These are phyloP conservation scores for Trichogramma dendrolimi DNA, from an alignment of 2,888 invertebrate species.

Conservation along the genomic window DNA sequence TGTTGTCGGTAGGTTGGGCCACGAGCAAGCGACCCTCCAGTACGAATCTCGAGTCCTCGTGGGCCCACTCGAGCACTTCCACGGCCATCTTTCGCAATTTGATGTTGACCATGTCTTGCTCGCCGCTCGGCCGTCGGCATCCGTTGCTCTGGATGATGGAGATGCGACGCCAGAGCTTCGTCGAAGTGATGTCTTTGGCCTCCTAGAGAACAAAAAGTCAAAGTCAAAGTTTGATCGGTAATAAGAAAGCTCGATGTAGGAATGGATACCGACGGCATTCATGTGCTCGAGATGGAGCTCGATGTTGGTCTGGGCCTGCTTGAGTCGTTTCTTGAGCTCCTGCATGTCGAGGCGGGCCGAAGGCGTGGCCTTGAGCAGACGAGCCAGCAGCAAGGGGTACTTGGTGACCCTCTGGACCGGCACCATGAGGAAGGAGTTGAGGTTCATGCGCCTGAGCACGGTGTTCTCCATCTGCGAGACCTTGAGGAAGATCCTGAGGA, in stretches of 20 bases:
- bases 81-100: constrained; percentile 89
- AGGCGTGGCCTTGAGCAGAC: constrained; percentile 87
- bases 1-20: constrained; percentile 86
- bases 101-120: constrained; percentile 84
- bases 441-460: constrained; percentile 86
- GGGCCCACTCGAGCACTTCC: constrained; percentile 90
- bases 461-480: constrained; percentile 97
- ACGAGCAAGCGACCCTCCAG: constrained; percentile 84
- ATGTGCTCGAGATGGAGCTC: constrained; percentile 91
- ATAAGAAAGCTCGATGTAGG: not conserved
- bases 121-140: constrained; percentile 67
- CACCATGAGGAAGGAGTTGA: constrained; percentile 97
- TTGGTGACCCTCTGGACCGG: constrained; percentile 96
- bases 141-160: constrained; percentile 68
- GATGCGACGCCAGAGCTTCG: constrained; percentile 83
- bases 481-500: constrained; percentile 86
- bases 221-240: constrained; percentile 1
- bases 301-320: constrained; percentile 86
- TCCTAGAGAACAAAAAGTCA: constrained; percentile 53
- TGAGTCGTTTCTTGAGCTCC: constrained; percentile 77
- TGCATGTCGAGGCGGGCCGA: constrained; percentile 62
- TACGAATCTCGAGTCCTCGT: constrained; percentile 86
- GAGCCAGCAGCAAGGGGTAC: constrained; percentile 86
- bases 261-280: constrained; percentile 62
- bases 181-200: constrained; percentile 83